Evolutionary conservation across 2,888 invertebrate genomes (phyloP), one percentile per base, ranked within the genome.

Genomic region (Nymphalis c-album): DNA sequence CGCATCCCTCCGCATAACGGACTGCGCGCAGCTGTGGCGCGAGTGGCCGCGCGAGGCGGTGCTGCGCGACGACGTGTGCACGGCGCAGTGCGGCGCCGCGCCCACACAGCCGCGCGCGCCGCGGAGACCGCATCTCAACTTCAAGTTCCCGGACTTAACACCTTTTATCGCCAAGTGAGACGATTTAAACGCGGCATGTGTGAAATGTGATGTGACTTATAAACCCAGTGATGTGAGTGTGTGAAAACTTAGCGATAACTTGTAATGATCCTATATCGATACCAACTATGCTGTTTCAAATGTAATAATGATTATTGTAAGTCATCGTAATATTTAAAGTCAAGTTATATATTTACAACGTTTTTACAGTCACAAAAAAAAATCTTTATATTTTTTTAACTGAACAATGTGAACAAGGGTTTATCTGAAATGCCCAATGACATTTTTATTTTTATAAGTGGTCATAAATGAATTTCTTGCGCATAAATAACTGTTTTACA

Each of bases 21-120:
- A 97, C 89, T 98, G 98, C 86, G 94, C 95, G 18, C 96, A 96
- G 77, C 93, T 98, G 46, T 92, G 96, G 63, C 94, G 96, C 70
- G 97, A 97, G 85, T 97, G 97, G 93, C 95, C 96, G 63, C 94
- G 95, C 65, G 97, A 97, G 45, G 95, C 96, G 0, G 95, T 98
- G 53, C 85, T 96, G 26, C 93, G 95, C 2, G 98, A 98, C 81
- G 97, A 97, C 82, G 97, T 98, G 17, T 98, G 98, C 88, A 95
- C 96, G 20, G 96, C 97, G 4, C 98, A 98, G 87, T 98, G 98
- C 84, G 96, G 97, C 53, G 95, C 96, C 78, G 92, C 95, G 17
- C 86, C 90, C 64, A 67, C 84, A 13, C 71, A 70, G 60, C 67
- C 61, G 7, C 53, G 77, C 67, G 51, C 70, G n/a, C 88, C 92